A percentile compares a stretch with the other conserved stretches of the same genome.
Evolutionary conservation across 37 sponge, comb jelly and placozoan genomes (phyloP).

Genomic region (Haliclona indistincta): DNA sequence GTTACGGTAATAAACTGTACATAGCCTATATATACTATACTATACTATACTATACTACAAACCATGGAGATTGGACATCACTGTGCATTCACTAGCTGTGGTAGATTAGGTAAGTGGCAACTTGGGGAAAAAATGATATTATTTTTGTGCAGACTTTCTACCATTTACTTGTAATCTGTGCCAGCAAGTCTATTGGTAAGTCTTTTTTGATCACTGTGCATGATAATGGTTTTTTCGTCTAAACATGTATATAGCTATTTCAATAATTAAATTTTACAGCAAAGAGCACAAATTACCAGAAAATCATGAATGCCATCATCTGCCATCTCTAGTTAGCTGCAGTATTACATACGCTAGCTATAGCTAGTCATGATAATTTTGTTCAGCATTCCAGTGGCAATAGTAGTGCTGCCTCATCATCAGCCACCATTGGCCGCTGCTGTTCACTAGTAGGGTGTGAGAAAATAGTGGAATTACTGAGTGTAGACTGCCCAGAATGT

Average conservation of each 20-base stretch:
- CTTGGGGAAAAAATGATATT: conserved; percentile 1
- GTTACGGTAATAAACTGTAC: no score
- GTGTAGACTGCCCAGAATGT: no score
- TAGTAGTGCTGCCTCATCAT: not conserved
- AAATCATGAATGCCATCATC: conserved; percentile 6
- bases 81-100: conserved; percentile 20
- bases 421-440: no score
- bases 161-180: conserved; percentile 36
- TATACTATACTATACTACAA: no score
- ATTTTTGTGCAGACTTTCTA: conserved; percentile 16
- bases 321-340: no score
- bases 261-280: conserved; percentile 13
- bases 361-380: no score
- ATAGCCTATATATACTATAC: no score
- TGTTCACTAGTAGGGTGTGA: no score
- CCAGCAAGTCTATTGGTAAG: conserved; percentile 37
- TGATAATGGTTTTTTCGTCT: not conserved
- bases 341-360: no score
- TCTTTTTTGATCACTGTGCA: not conserved
- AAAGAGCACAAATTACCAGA: conserved; percentile 26
- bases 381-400: not conserved
- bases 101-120: conserved; percentile 20
- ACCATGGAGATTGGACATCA: conserved; percentile 33
- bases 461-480: no score
- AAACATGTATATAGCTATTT: not conserved